Base-by-base conservation (phyloP, 2,888 invertebrate species). In the Dysmachus trigonus region DNA sequence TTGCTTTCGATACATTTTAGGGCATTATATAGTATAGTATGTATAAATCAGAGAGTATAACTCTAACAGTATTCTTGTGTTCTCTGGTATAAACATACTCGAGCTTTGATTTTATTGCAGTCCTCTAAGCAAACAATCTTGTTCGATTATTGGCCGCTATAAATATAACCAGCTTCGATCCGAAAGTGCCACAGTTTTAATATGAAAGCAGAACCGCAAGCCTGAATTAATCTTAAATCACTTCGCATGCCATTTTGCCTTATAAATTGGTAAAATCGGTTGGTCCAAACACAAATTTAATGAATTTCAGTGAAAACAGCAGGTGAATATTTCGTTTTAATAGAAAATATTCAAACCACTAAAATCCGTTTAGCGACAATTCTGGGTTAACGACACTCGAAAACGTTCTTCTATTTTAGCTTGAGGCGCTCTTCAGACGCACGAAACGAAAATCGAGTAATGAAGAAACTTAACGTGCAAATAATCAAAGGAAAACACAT, bases 401-500 rank as follows among this genome's bases (percentile, higher is more conserved):
- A 47, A 47, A 18, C n/a, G n/a, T 47, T 47, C 47, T 47, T n/a
- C n/a, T 47, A 6, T n/a, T 47, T 47, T 6, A 6, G 47, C n/a
- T 47, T 7, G 6, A 47, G 47, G n/a, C n/a, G 15, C 47, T 47
- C 47, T 47, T 27, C 18, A 62, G 62, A 2, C 15, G 0, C 27
- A 22, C 62, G 8, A 62, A 62, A n/a, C 62, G 18, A 62, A 62
- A 27, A 22, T 10, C 33, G 38, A 35, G 76, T 76, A 76, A 76
- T 76, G 76, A 76, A 76, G 38, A 33, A 35, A 76, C n/a, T 74
- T 18, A 35, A 38, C 76, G 33, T 22, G 38, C 33, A 38, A 35
- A 35, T 22, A 76, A 76, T 76, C 38, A 76, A 76, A 76, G 79
- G 31, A 79, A 47, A 47, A 30, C 41, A 41, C 77, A 77, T 77